Conservation (phyloP, 2,888 invertebrate genomes). For the Lepetodrilus schrolli region DNA sequence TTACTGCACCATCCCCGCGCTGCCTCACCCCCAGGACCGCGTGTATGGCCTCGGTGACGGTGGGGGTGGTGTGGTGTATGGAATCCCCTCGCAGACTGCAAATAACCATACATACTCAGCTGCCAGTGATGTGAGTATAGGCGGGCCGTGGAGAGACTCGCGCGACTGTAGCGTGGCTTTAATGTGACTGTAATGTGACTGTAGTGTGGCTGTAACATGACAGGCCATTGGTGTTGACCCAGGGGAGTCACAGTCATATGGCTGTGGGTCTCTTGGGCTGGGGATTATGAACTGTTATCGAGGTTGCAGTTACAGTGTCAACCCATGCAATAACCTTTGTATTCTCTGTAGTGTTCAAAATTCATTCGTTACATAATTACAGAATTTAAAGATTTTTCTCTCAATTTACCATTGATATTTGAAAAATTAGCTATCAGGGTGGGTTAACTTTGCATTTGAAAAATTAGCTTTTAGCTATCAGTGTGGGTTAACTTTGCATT, state of each 20-base stretch:
- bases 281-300: background rate
- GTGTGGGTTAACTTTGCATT: no score
- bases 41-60: background rate
- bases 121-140: slow-evolving; percentile 5
- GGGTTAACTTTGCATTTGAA: no score
- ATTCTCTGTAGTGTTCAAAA: no score
- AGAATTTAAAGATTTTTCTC: no score
- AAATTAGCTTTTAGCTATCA: no score
- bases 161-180: no score
- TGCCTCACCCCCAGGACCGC: background rate
- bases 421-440: no score
- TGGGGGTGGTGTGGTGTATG: background rate
- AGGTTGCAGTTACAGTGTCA: no score
- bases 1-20: slow-evolving; percentile 18
- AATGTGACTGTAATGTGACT: background rate
- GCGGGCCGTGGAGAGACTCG: no score
- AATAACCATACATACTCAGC: background rate
- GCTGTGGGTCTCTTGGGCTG: background rate
- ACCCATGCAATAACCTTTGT: no score
- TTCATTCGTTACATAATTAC: no score
- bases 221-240: background rate
- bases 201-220: background rate
- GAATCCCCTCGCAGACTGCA: background rate
- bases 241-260: background rate
- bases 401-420: no score